phyloP scores from a whole-genome alignment of 2,113 vertebrate genomes.

The Varanus salvator region DNA sequence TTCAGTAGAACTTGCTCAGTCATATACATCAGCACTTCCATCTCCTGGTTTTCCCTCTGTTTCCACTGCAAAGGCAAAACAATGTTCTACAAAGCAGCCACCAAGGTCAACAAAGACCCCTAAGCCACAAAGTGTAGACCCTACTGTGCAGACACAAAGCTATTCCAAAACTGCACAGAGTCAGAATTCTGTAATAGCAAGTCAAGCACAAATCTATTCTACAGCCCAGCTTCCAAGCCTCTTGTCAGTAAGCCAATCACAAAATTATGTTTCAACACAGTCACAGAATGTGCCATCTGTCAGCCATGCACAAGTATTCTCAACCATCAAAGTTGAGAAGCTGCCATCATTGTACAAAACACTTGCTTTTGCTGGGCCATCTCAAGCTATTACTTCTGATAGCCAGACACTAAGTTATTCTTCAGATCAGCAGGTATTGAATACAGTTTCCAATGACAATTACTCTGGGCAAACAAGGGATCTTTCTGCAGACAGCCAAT shows the following conservation, averaged over 20 bases:
- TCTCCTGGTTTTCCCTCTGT: constrained; percentile 85
- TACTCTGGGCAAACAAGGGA: constrained; percentile 88
- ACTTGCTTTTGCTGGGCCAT: constrained; percentile 88
- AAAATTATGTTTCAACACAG: constrained; percentile 85
- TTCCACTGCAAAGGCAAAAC: constrained; percentile 85
- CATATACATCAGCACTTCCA: constrained; percentile 82
- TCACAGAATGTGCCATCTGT: constrained; percentile 84
- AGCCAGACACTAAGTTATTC: constrained; percentile 89
- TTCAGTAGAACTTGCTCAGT: constrained; percentile 85
- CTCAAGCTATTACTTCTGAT: constrained; percentile 84
- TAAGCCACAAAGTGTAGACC: constrained; percentile 85
- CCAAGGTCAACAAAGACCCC: constrained; percentile 80
- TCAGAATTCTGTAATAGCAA: constrained; percentile 91
- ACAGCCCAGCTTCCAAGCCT: constrained; percentile 89
- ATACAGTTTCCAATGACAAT: constrained; percentile 82
- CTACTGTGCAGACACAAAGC: constrained; percentile 85
- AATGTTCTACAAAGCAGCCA: constrained; percentile 85
- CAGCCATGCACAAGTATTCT: constrained; percentile 88
- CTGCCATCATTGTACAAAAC: constrained; percentile 91
- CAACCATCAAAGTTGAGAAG: constrained; percentile 87
- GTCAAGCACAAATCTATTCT: constrained; percentile 91
- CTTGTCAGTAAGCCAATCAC: constrained; percentile 89
- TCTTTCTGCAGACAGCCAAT: constrained; percentile 87
- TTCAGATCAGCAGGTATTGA: constrained; percentile 83
- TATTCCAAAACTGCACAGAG: constrained; percentile 90